These are phyloP conservation scores for Dyspetes luteomarginatus DNA, from an alignment of 2,888 invertebrate genomes.

Conservation along the genomic window DNA sequence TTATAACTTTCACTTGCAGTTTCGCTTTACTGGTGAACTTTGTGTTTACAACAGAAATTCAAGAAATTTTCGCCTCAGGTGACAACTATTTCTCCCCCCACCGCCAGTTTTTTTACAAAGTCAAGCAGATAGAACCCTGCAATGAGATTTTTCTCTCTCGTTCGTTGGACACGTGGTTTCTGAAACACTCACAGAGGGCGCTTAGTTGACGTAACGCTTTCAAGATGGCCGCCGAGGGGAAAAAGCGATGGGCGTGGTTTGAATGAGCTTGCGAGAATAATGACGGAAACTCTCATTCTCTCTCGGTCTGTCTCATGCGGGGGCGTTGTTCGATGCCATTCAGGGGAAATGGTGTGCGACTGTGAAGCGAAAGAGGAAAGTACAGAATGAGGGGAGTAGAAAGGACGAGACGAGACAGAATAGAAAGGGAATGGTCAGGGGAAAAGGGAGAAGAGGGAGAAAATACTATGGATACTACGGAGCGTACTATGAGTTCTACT, in stretches of 20 bases:
- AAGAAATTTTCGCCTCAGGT: background rate
- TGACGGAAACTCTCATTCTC: background rate
- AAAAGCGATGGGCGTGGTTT: constrained; percentile 4
- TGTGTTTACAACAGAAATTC: background rate
- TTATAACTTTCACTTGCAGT: background rate
- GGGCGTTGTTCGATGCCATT: constrained; percentile 55
- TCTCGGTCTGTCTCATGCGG: constrained; percentile 2
- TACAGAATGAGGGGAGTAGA: constrained; percentile 27
- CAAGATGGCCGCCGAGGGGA: constrained; percentile 73
- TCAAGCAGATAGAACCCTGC: background rate
- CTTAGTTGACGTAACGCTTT: constrained; percentile 72
- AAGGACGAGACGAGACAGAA: constrained; percentile 3
- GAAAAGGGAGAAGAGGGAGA: constrained; percentile 60
- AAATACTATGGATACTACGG: constrained; percentile 79
- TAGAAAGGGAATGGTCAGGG: constrained; percentile 34
- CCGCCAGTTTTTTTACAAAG: background rate
- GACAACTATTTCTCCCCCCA: background rate
- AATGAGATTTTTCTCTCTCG: background rate
- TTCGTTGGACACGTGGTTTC: background rate
- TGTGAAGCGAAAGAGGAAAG: constrained; percentile 28
- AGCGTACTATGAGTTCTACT: constrained; percentile 80
- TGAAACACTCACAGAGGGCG: constrained; percentile 44
- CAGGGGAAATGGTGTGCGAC: constrained; percentile 62
- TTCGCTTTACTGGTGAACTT: background rate
- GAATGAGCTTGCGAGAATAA: background rate